Evolutionary conservation across 2,888 invertebrate genomes (phyloP).

Genomic region (Noctua comes): DNA sequence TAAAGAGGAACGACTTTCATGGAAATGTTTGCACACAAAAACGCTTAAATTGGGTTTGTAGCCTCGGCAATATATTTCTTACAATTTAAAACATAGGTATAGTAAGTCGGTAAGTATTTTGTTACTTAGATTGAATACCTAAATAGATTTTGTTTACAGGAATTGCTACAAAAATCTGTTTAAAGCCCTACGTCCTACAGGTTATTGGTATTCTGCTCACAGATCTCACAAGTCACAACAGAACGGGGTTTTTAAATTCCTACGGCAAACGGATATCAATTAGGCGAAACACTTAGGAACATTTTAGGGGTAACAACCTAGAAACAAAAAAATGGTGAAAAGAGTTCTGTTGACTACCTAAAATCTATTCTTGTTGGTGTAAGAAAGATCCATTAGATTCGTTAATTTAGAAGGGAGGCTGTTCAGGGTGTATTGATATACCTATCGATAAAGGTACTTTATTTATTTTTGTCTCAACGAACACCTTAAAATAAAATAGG

Average conservation of each 20-base stretch:
- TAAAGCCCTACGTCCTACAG: not conserved
- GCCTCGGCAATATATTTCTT: not conserved
- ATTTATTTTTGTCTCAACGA: not conserved
- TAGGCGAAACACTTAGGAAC: conserved; percentile 53
- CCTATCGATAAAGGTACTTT: not conserved
- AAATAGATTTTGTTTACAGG: not conserved
- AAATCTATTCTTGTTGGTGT: not conserved
- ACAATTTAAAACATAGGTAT: not conserved
- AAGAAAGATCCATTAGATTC: not conserved
- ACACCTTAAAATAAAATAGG: not conserved
- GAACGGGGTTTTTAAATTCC: conserved; percentile 56
- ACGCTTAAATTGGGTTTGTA: not conserved
- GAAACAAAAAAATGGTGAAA: conserved; percentile 15
- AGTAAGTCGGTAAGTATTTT: not conserved
- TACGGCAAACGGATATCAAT: conserved; percentile 67
- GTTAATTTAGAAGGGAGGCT: not conserved
- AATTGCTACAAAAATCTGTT: not conserved
- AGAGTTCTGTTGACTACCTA: conserved; percentile 3
- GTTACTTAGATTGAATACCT: not conserved
- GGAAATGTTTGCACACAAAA: conserved; percentile 8
- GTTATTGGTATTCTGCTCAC: conserved; percentile 41
- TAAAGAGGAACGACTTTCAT: not conserved
- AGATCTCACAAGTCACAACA: conserved; percentile 16
- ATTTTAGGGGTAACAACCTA: conserved; percentile 26
- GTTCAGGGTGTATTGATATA: not conserved